Base-by-base conservation (phyloP, 2,888 invertebrate species). In the Dicyrtoma fusca region DNA sequence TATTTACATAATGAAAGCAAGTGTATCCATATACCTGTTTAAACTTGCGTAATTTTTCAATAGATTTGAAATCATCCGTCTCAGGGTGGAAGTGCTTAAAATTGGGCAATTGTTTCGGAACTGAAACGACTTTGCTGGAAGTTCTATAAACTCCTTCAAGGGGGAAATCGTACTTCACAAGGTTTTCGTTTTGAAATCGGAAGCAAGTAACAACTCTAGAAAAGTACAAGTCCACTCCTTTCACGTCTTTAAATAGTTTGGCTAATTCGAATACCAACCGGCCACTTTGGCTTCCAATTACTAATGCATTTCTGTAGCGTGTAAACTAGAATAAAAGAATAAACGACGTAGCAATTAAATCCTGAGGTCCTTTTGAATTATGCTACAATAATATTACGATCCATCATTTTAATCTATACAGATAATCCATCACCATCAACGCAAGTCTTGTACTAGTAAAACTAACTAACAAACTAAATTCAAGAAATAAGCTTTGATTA, bases 241-340 rank as follows among this genome's bases (percentile, higher is more conserved):
- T 75, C 4, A 78, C 77, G 75, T 79, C 69, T 3, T 66, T 19
- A 69, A 76, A 80, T 13, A 68, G n/a, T 68, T 75, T 77, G 8
- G 74, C 59, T 11, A 80, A 61, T 11, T 74, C 70, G 69, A 79
- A 80, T 0, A 74, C 69, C 23, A 80, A 68, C 42, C 63, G 57
- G 17, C 80, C 79, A 11, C 75, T 74, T 53, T 74, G 73, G 64
- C 77, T 77, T 13, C 80, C 80, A 44, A 80, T 55, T 14, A 80
- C 77, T 51, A 80, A 66, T 25, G 77, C 77, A 51, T 74, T 19
- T 25, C 19, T 63, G 34, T 17, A 17, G 11, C 53, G 17, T 53
- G 19, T 17, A 17, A 53, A 53, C 53, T 53, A 21, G 17, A n/a
- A 53, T 17, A 3, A 49, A 64, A 71, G 51, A 62, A 72, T 11